Evolutionary conservation across 2,113 vertebrate species (phyloP), one percentile per base, ranked within the genome.

Genomic region (Chlorodrepanis virens): DNA sequence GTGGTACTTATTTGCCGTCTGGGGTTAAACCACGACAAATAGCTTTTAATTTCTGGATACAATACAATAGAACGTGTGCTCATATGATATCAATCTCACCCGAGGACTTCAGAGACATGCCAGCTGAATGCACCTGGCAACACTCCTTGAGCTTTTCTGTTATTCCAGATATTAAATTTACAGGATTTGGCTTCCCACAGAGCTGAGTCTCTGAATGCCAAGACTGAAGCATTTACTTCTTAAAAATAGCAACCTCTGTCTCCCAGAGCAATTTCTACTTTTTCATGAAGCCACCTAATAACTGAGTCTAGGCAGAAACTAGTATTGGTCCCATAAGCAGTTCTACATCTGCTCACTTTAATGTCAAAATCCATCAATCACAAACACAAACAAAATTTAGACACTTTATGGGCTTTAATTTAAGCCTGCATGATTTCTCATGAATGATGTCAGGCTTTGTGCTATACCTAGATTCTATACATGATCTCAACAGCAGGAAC

Each of bases 231-330:
- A 6, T 64, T 93, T 87, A 83, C 60, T 80, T 89, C 84, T 91
- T 90, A 94, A 95, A 96, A 97, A 96, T 71, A 94, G 85, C 79
- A 92, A 92, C 56, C 37, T 80, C 60, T 86, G 60, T 68, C 80
- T 94, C 83, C 71, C 60, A 81, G 37, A 83, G 47, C 40, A 89
- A 83, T 63, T 95, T 77, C 68, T 71, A 22, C 31, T 83, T 85
- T 82, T 88, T 70, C 13, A 3, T 40, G 50, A 90, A 88, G 56
- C 29, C 52, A 83, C 59, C 76, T 92, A 95, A 86, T 90, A 95
- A 91, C 35, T 27, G 72, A 92, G 33, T 81, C 80, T 49, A 86
- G 64, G 82, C 84, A 91, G 74, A 89, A 91, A 78, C 47, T 6
- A 68, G 11, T 49, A 77, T n/a, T 76, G 42, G 56, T 93, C 63